Conservation (phyloP, 1,140 invertebrate species). For the Sweltsa coloradensis region DNA sequence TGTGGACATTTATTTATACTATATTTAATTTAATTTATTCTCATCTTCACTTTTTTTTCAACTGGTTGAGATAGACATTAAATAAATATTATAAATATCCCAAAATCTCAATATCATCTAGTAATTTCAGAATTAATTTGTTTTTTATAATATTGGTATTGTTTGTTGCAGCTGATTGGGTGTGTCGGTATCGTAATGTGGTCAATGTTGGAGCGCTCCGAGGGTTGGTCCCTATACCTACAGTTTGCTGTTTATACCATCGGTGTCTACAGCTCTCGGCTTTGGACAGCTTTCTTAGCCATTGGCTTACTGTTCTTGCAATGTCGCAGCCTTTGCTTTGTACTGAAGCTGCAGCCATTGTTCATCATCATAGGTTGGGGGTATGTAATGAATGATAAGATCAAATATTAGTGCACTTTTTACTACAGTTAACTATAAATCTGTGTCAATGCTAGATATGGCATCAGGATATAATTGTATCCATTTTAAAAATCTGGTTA, state of each 20-base stretch:
- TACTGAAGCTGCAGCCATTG: slow-evolving; percentile 56
- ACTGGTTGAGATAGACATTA: no score
- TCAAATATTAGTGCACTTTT: no score
- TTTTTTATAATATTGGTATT: background rate
- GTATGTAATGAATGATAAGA: slow-evolving; percentile 30
- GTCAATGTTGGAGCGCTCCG: slow-evolving; percentile 35
- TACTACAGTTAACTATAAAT: no score
- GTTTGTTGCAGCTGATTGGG: slow-evolving; percentile 34
- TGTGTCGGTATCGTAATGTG: slow-evolving; percentile 57
- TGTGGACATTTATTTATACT: no score
- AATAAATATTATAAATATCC: no score
- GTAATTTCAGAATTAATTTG: background rate
- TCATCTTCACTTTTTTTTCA: no score
- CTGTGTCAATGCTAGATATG: no score
- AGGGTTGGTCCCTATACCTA: slow-evolving; percentile 43
- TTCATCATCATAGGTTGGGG: slow-evolving; percentile 67
- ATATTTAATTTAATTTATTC: no score
- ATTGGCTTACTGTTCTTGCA: slow-evolving; percentile 68
- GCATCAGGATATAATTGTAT: no score
- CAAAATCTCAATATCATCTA: no score
- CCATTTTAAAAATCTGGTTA: no score
- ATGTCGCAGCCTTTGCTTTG: slow-evolving; percentile 66
- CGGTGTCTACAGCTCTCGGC: slow-evolving; percentile 61
- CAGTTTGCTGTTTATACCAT: slow-evolving; percentile 60
- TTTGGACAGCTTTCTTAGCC: slow-evolving; percentile 75